These are phyloP conservation scores for Drosophila fulvimacula DNA, from an alignment of 2,888 invertebrate genomes.

Conservation along the genomic window DNA sequence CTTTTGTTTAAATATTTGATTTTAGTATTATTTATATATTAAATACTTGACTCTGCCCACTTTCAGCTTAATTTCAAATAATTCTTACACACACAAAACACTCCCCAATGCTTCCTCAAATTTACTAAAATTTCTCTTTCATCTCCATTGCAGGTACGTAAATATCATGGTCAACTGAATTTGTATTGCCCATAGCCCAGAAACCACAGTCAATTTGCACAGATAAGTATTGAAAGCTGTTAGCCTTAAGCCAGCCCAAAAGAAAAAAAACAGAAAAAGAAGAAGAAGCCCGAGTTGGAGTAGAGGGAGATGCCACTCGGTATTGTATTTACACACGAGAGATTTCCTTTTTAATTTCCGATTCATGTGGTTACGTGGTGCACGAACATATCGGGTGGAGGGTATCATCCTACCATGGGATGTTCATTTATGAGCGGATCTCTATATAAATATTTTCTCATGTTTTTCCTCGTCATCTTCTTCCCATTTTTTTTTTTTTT, in stretches of 20 bases:
- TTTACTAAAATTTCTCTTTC: conserved; percentile 8
- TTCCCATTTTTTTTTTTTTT: conserved; percentile 3
- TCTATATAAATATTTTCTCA: conserved; percentile 11
- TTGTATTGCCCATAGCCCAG: conserved; percentile 1
- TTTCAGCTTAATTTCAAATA: background rate
- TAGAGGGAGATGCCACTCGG: background rate
- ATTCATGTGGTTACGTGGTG: conserved; percentile 41
- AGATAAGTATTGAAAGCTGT: conserved; percentile 60
- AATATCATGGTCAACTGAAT: conserved; percentile 24
- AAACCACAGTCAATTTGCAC: conserved; percentile 30
- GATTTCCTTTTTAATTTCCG: conserved; percentile 70
- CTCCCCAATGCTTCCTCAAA: background rate
- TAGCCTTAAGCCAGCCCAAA: conserved; percentile 33
- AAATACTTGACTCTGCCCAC: background rate
- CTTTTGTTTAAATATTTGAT: background rate
- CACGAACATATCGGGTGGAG: background rate
- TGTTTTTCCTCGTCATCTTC: background rate
- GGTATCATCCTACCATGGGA: background rate
- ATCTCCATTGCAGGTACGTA: conserved; percentile 61
- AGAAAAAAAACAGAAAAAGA: background rate
- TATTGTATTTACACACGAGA: conserved; percentile 48
- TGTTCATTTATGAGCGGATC: conserved; percentile 45
- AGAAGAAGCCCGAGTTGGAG: background rate
- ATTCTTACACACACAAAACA: background rate
- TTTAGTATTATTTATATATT: background rate